A percentile compares a stretch with the other conserved stretches of the same genome.
Evolutionary conservation across 2,888 invertebrate species (phyloP).

Genomic region (Oeneis ivallda): DNA sequence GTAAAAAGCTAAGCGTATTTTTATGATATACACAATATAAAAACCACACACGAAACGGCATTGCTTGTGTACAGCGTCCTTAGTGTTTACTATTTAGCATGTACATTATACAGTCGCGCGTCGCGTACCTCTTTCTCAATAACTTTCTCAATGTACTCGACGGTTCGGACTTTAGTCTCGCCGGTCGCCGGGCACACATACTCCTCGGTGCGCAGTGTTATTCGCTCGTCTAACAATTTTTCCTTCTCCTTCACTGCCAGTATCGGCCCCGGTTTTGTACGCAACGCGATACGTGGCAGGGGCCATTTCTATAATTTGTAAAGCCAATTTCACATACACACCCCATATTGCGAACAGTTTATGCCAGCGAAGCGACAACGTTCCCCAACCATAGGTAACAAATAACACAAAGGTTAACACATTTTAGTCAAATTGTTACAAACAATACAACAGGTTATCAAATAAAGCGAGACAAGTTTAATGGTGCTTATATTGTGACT

Average conservation of each 20-base stretch:
- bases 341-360: slow-evolving; percentile 55
- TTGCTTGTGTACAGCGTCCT: slow-evolving; percentile 76
- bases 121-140: slow-evolving; percentile 95
- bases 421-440: slow-evolving; percentile 43
- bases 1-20: slow-evolving; percentile 69
- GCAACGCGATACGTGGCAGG: slow-evolving; percentile 92
- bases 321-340: slow-evolving; percentile 79
- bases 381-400: slow-evolving; percentile 51
- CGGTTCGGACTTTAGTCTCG: slow-evolving; percentile 92
- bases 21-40: slow-evolving; percentile 59
- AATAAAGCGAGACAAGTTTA: slow-evolving; percentile 32
- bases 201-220: slow-evolving; percentile 94
- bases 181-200: slow-evolving; percentile 93
- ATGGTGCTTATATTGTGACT: slow-evolving; percentile 21
- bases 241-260: slow-evolving; percentile 93
- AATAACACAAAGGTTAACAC: slow-evolving; percentile 40
- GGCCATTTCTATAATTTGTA: slow-evolving; percentile 82
- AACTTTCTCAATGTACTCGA: slow-evolving; percentile 97
- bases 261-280: slow-evolving; percentile 91
- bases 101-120: slow-evolving; percentile 58
- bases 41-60: slow-evolving; percentile 72
- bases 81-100: slow-evolving; percentile 61
- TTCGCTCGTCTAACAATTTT: slow-evolving; percentile 93
- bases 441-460: slow-evolving; percentile 33
- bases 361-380: slow-evolving; percentile 67